These are phyloP conservation scores for Anas bernieri DNA, from an alignment of 2,797 vertebrate genomes.

Conservation along the genomic window DNA sequence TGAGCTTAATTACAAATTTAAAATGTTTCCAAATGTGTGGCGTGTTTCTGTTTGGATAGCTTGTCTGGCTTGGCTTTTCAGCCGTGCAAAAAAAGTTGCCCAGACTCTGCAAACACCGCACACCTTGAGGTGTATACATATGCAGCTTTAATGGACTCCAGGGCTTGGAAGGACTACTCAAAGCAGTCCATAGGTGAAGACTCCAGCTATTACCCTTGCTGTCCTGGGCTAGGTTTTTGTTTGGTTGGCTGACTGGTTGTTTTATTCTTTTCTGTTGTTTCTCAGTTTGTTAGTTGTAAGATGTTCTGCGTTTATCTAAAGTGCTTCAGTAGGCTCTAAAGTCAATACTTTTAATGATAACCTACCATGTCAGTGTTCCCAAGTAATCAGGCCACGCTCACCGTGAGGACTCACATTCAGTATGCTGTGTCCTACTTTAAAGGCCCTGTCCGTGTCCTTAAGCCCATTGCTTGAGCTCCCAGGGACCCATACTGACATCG, in stretches of 20 bases:
- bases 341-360: not conserved
- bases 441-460: not conserved
- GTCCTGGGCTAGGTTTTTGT: not conserved
- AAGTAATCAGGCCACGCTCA: not conserved
- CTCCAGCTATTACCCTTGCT: not conserved
- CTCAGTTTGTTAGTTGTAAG: not conserved
- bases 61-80: not conserved
- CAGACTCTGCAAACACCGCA: not conserved
- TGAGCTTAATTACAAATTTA: constrained; percentile 10
- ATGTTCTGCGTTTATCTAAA: rapidly evolving
- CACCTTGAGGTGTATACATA: not conserved
- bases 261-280: not conserved
- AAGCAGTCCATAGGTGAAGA: not conserved
- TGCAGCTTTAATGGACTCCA: not conserved
- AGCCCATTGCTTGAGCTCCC: not conserved
- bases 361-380: too few relatives aligned
- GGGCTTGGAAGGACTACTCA: not conserved
- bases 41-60: not conserved
- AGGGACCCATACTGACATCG: not conserved
- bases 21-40: not conserved
- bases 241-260: not conserved
- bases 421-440: not conserved
- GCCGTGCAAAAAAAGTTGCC: not conserved
- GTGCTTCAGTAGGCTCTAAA: not conserved
- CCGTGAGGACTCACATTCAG: not conserved